phyloP scores from a whole-genome alignment of 37 sponge, comb jelly and placozoan species.

The Beroe forskalii region DNA sequence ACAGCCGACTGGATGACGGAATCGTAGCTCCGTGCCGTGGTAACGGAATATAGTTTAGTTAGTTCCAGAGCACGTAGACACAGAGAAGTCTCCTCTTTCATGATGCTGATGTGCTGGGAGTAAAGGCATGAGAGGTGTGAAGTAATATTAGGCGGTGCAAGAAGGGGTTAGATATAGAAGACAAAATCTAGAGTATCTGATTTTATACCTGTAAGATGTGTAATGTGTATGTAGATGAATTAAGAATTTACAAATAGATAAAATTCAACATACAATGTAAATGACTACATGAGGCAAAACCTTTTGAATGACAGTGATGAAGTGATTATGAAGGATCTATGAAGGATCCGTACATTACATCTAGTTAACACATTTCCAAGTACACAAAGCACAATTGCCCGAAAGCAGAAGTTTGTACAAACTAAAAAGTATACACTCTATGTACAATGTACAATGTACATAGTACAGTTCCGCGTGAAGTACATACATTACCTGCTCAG shows the following conservation, averaged over 20 bases:
- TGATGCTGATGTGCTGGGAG: constrained; percentile 13
- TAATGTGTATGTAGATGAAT: too few relatives aligned
- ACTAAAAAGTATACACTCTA: too few relatives aligned
- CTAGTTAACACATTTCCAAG: too few relatives aligned
- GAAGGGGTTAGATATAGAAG: background rate
- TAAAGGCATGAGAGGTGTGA: too few relatives aligned
- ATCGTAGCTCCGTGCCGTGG: background rate
- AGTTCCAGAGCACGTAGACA: background rate
- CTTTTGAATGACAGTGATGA: background rate
- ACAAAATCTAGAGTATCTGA: background rate
- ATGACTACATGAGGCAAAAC: background rate
- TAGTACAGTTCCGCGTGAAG: too few relatives aligned
- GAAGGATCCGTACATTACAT: too few relatives aligned
- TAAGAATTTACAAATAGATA: too few relatives aligned
- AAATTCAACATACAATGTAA: background rate
- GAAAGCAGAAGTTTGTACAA: too few relatives aligned
- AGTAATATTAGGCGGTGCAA: background rate
- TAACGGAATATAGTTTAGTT: background rate
- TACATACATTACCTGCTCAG: background rate
- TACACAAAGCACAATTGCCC: too few relatives aligned
- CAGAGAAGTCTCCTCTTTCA: background rate
- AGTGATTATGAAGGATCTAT: background rate
- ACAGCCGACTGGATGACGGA: constrained; percentile 10
- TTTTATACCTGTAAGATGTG: too few relatives aligned
- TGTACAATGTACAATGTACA: too few relatives aligned